Percentiles rank a stretch among this genome's conserved stretches.
phyloP scores from a whole-genome alignment of 1,140 invertebrate species.

The Psix sp. region DNA sequence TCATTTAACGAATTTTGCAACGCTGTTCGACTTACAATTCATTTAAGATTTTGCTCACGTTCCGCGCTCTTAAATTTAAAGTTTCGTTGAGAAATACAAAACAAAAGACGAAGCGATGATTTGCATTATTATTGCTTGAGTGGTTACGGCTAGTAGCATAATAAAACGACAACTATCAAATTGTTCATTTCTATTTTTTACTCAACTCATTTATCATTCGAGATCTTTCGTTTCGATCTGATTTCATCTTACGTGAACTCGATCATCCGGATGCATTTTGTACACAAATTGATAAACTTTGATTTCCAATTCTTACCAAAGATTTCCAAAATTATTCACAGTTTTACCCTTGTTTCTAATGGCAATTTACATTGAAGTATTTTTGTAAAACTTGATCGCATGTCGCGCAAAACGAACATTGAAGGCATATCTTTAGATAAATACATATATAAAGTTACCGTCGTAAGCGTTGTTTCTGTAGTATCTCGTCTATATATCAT shows the following conservation, averaged over 20 bases:
- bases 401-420: too few species aligned
- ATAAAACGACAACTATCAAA: background rate
- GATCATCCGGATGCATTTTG: too few species aligned
- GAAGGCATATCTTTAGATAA: slow-evolving; percentile 33
- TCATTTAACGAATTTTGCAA: slow-evolving; percentile 15
- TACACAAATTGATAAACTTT: too few species aligned
- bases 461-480: slow-evolving; percentile 33
- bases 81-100: slow-evolving; percentile 8
- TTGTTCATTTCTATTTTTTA: background rate
- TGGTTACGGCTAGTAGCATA: background rate
- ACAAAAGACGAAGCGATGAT: slow-evolving; percentile 7
- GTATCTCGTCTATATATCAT: slow-evolving; percentile 46
- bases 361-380: too few species aligned
- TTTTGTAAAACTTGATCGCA: too few species aligned
- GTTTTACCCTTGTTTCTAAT: too few species aligned
- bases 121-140: slow-evolving; percentile 2
- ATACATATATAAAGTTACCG: slow-evolving; percentile 42
- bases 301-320: too few species aligned
- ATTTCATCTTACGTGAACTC: too few species aligned
- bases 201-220: too few species aligned
- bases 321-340: too few species aligned
- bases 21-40: slow-evolving; percentile 6
- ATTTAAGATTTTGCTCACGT: slow-evolving; percentile 14
- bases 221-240: too few species aligned
- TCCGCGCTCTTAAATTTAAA: slow-evolving; percentile 4